A percentile compares a stretch with the other conserved stretches of the same genome.
These are phyloP conservation scores for Meiosimyza decipiens DNA, from an alignment of 2,888 invertebrate species.

Conservation along the genomic window DNA sequence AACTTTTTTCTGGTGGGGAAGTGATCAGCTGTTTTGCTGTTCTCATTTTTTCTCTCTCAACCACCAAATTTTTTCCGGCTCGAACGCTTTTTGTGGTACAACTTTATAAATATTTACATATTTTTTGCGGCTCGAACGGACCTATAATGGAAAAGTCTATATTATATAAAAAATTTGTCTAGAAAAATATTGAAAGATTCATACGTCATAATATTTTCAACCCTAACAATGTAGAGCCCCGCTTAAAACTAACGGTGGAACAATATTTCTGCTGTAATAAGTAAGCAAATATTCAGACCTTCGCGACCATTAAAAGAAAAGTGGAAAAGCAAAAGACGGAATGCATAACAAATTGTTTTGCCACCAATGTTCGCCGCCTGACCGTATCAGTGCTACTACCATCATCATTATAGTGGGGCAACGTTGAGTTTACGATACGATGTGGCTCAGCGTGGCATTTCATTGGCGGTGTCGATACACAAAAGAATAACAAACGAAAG, in stretches of 20 bases:
- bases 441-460: slow-evolving; percentile 37
- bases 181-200: too few species aligned
- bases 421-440: neutral
- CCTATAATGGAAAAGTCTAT: too few species aligned
- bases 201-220: too few species aligned
- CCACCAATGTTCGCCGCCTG: slow-evolving; percentile 11
- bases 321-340: slow-evolving; percentile 11
- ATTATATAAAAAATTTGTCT: too few species aligned
- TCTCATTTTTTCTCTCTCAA: too few species aligned
- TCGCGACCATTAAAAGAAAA: neutral
- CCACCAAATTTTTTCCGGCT: too few species aligned
- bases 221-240: too few species aligned
- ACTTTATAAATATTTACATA: too few species aligned
- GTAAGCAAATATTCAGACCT: neutral
- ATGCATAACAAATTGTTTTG: slow-evolving; percentile 28
- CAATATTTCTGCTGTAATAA: slow-evolving; percentile 19
- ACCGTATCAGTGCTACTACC: neutral
- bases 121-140: too few species aligned
- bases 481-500: slow-evolving; percentile 33
- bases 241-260: slow-evolving; percentile 1
- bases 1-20: too few species aligned
- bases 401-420: neutral
- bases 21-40: too few species aligned
- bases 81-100: too few species aligned
- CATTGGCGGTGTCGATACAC: slow-evolving; percentile 47